A percentile compares a stretch with the other conserved stretches of the same genome.
Conservation (phyloP, 2,888 invertebrate species). For the Cylloceria caligata region DNA sequence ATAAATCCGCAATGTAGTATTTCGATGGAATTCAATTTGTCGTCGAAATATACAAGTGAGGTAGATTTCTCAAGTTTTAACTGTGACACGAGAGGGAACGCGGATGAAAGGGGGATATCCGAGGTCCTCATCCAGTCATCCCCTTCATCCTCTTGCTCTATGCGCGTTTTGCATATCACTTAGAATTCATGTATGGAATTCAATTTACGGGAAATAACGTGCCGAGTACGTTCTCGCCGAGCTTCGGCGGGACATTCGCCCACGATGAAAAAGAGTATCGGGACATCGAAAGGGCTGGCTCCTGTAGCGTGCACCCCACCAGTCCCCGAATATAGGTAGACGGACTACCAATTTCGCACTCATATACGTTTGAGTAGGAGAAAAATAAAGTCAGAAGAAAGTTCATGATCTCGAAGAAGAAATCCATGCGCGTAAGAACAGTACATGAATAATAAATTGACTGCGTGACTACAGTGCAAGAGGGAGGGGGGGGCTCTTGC, state of each 20-base stretch:
- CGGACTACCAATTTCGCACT: background rate
- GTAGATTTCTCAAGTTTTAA: constrained; percentile 3
- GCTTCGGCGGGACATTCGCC: background rate
- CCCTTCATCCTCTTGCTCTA: constrained; percentile 32
- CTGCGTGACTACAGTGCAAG: constrained; percentile 14
- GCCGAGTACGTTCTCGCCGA: constrained; percentile 19
- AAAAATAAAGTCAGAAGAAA: constrained; percentile 12
- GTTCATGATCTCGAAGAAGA: constrained; percentile 24
- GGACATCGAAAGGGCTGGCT: constrained; percentile 30
- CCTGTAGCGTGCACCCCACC: background rate
- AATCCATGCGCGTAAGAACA: background rate
- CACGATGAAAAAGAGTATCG: constrained; percentile 45
- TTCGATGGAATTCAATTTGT: constrained; percentile 3
- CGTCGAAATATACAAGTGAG: background rate
- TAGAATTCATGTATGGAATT: constrained; percentile 67
- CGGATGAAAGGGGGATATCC: background rate
- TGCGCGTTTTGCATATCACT: constrained; percentile 61
- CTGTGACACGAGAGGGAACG: background rate
- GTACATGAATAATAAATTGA: constrained; percentile 33
- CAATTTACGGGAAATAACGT: constrained; percentile 65
- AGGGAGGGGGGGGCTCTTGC: background rate
- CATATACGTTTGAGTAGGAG: background rate
- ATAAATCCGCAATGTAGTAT: constrained; percentile 9
- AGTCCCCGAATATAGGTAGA: background rate
- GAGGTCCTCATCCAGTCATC: constrained; percentile 1